These are phyloP conservation scores for Sinodicranocentrus sp. DNA, from an alignment of 2,888 invertebrate species.

Conservation along the genomic window DNA sequence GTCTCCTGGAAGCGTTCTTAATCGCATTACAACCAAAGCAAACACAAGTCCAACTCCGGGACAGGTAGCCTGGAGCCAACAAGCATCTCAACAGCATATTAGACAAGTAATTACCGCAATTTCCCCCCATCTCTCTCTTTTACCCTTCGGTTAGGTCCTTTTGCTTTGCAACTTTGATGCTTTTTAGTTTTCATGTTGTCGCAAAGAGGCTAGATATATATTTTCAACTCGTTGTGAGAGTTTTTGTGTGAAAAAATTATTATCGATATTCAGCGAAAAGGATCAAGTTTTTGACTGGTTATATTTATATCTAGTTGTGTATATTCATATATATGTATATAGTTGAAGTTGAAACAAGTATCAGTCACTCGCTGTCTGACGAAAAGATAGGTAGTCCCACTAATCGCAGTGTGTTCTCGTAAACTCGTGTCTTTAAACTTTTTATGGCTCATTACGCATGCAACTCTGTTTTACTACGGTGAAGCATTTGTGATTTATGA, in stretches of 20 bases:
- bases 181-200: too few species aligned
- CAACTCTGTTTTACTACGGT: conserved; percentile 56
- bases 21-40: conserved; percentile 84
- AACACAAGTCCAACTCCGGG: conserved; percentile 86
- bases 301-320: background rate
- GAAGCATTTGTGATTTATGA: conserved; percentile 61
- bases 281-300: conserved; percentile 54
- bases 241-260: background rate
- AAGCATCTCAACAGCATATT: conserved; percentile 78
- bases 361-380: background rate
- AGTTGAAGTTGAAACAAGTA: too few species aligned
- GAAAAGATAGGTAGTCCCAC: background rate
- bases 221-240: too few species aligned
- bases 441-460: conserved; percentile 65
- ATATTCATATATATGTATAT: too few species aligned
- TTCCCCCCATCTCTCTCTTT: too few species aligned
- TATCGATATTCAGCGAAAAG: background rate
- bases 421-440: conserved; percentile 56
- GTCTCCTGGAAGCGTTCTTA: conserved; percentile 80
- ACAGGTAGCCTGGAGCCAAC: conserved; percentile 83
- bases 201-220: too few species aligned
- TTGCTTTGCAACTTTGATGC: too few species aligned
- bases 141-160: too few species aligned
- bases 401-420: conserved; percentile 1
- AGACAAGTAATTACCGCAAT: conserved; percentile 80